Evolutionary conservation across 2,888 invertebrate species (phyloP).

Genomic region (Orgyia antiqua): DNA sequence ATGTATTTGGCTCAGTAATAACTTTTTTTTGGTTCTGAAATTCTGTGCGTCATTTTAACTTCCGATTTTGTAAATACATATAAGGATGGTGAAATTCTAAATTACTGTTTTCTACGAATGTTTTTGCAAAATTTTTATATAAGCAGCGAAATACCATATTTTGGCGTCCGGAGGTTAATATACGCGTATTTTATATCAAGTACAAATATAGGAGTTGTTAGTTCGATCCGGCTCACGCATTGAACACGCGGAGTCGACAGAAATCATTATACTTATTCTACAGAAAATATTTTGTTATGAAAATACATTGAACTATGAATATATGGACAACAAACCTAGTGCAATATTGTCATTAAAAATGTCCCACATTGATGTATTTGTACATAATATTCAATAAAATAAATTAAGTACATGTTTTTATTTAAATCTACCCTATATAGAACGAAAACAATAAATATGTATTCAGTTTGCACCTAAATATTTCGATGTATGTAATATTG

Average conservation of each 20-base stretch:
- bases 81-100: slow-evolving; percentile 46
- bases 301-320: too few relatives aligned
- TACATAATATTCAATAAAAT: too few relatives aligned
- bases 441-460: too few relatives aligned
- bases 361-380: too few relatives aligned
- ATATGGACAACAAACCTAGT: too few relatives aligned
- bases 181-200: slow-evolving; percentile 58
- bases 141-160: slow-evolving; percentile 50
- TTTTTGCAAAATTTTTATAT: slow-evolving; percentile 32
- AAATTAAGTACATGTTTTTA: too few relatives aligned
- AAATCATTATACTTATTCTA: slow-evolving; percentile 45
- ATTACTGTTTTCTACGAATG: slow-evolving; percentile 25
- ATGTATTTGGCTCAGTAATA: slow-evolving; percentile 40
- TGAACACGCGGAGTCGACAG: slow-evolving; percentile 33
- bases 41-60: slow-evolving; percentile 36
- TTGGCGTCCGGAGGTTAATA: slow-evolving; percentile 57
- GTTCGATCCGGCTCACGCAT: slow-evolving; percentile 40
- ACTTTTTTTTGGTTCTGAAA: slow-evolving; percentile 31
- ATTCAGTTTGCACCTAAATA: too few relatives aligned
- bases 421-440: too few relatives aligned
- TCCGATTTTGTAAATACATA: slow-evolving; percentile 52
- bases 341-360: too few relatives aligned
- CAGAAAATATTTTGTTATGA: slow-evolving; percentile 29
- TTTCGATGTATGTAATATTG: too few relatives aligned
- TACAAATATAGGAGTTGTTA: slow-evolving; percentile 67